Evolutionary conservation across 1,140 invertebrate genomes (phyloP).

Genomic region (Frieseomelitta varia): DNA sequence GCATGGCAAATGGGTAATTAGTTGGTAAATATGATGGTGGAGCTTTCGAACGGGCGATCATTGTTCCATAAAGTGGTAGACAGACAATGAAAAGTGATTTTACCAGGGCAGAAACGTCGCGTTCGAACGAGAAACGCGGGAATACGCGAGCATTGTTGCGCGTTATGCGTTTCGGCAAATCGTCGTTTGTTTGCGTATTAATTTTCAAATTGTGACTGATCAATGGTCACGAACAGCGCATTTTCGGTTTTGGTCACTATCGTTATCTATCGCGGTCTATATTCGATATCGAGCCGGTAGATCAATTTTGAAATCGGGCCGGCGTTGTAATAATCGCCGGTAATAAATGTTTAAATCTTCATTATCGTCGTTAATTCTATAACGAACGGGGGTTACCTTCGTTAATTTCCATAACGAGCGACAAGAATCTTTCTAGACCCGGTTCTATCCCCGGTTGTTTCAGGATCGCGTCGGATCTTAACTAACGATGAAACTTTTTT

Average conservation of each 20-base stretch:
- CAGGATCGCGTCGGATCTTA: neutral
- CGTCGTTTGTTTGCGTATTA: neutral
- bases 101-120: neutral
- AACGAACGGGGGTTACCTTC: neutral
- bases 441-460: neutral
- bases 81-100: neutral
- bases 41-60: neutral
- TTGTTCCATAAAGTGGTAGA: constrained; percentile 5
- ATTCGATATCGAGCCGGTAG: neutral
- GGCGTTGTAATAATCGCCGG: no score
- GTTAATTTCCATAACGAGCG: neutral
- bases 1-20: constrained; percentile 54
- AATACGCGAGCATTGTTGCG: no score
- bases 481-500: no score
- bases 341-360: constrained; percentile 10
- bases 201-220: neutral
- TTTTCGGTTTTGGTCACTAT: neutral
- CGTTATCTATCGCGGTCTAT: neutral
- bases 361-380: constrained; percentile 5
- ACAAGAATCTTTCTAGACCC: neutral
- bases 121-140: neutral
- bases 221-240: neutral
- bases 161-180: no score
- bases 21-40: constrained; percentile 46
- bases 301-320: constrained; percentile 1